Base-by-base conservation (phyloP, 2,888 invertebrate species). In the Sarcophaga variegata region DNA sequence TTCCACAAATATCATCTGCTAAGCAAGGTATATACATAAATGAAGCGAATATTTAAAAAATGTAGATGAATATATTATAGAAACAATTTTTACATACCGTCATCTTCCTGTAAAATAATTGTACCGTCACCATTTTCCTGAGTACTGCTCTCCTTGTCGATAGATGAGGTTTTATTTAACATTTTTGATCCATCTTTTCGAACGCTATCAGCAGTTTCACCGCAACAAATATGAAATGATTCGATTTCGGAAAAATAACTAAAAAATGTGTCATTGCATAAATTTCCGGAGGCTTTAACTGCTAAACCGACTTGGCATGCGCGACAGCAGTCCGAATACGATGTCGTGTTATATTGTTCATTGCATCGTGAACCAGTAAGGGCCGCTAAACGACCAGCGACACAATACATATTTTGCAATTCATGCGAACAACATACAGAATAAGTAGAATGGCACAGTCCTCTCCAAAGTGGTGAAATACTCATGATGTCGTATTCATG, bases 251-350 rank as follows among this genome's bases (percentile, higher is more conserved):
- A 84, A 59, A 93, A 91, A 77, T 91, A 92, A 4, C 91, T 90
- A 77, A 95, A 94, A 64, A 93, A 91, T 22, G 94, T 94, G 83
- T 95, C 94, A 17, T 94, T 93, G 89, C 96, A 96, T 72, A 92
- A 91, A 75, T 94, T 94, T 37, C 94, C 94, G 69, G 91, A 92
- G 77, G 94, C 94, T 63, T 94, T 94, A 1, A 95, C 94, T 66
- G 95, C 94, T 60, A 96, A 92, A 2, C 96, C 96, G 63, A 96
- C 92, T 91, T 95, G 95, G 89, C 96, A 96, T 10, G 95, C 94
- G 88, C 95, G 95, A 89, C 96, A 96, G 89, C 96, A 96, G 89
- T 95, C 94, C 93, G 95, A 89, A 83, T 91, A 93, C 0, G 91
- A 88, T 0, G 91, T 90, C 6, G 89, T 85, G 87, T 91, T 92